Evolutionary conservation across 2,797 vertebrate genomes (phyloP).

Genomic region (Bufotes viridis): DNA sequence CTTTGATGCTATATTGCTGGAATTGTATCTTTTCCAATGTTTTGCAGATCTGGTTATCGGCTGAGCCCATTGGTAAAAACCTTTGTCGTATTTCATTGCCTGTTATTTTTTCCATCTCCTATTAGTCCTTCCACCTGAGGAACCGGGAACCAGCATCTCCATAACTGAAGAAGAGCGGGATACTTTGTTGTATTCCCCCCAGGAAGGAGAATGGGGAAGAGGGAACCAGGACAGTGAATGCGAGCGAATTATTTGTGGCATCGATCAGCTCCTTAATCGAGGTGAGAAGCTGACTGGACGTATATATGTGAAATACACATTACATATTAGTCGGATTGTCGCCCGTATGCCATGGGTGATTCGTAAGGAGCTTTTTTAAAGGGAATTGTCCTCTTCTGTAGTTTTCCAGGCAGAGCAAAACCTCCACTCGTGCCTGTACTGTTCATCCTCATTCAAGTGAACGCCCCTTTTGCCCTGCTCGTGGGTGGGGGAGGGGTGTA

Average conservation of each 20-base stretch:
- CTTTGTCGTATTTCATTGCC: not conserved
- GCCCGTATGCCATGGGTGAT: not conserved
- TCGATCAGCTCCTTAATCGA: slow-evolving; percentile 88
- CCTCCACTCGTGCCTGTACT: no score
- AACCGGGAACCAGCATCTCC: slow-evolving; percentile 85
- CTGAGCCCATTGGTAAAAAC: not conserved
- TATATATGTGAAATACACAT: no score
- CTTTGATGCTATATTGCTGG: no score
- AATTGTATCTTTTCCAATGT: no score
- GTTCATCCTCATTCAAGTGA: no score
- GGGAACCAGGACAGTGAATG: slow-evolving; percentile 85
- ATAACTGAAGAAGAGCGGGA: slow-evolving; percentile 89
- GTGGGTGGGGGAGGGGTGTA: no score
- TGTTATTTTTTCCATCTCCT: not conserved
- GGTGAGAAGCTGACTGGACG: slow-evolving; percentile 73
- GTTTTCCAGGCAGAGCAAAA: no score
- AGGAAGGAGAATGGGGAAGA: slow-evolving; percentile 89
- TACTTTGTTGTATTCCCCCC: slow-evolving; percentile 90
- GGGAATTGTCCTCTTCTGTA: no score
- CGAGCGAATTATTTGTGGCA: slow-evolving; percentile 84
- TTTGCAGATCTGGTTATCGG: no score
- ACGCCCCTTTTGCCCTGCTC: no score
- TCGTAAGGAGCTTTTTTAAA: not conserved
- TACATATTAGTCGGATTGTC: not conserved
- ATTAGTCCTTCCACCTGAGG: slow-evolving; percentile 86